Base-by-base conservation (phyloP, 2,888 invertebrate genomes). In the Lepetodrilus schrolli region DNA sequence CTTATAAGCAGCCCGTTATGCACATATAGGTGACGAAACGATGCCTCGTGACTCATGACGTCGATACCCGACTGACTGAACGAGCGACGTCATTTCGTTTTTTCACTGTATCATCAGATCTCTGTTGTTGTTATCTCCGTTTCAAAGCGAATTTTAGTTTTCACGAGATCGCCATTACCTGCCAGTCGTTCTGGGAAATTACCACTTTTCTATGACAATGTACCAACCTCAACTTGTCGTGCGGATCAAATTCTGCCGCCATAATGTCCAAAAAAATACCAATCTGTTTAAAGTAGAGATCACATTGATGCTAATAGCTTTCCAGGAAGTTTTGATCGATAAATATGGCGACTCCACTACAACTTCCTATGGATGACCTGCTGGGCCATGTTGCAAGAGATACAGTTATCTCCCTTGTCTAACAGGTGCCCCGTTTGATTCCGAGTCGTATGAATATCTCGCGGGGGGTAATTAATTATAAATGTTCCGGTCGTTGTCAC, bases 181-280 rank as follows among this genome's bases (percentile, higher is more conserved):
- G 13, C 34, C 58, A 17, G 7, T 30, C 5, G 26, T 58, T 30
- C 26, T 17, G 30, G 17, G 30, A 26, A 30, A 34, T 58, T 34
- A 30, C 17, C 58, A 17, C 43, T 23, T 66, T 66, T 20, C n/a
- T 38, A 34, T 10, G 1, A 36, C 4, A 51, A 17, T 51, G 37
- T 51, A 71, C 58, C 13, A 34, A 71, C 70, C 70, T 50, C 17
- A 58, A 17, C 36, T 13, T 71, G 37, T 71, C 70, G 37, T 71
- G 50, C 37, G 70, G 73, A 70, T 74, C 69, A 74, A 74, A 74
- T 34, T 74, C 65, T 20, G 73, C 49, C 36, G 50, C 73, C 73
- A 73, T 73, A 13, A 49, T 34, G 48, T 68, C 30, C n/a, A 58
- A 30, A 23, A 58, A 58, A 34, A 23, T 26, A 58, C 58, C 26